phyloP scores from a whole-genome alignment of 2,113 vertebrate genomes.

The Probosciger aterrimus region DNA sequence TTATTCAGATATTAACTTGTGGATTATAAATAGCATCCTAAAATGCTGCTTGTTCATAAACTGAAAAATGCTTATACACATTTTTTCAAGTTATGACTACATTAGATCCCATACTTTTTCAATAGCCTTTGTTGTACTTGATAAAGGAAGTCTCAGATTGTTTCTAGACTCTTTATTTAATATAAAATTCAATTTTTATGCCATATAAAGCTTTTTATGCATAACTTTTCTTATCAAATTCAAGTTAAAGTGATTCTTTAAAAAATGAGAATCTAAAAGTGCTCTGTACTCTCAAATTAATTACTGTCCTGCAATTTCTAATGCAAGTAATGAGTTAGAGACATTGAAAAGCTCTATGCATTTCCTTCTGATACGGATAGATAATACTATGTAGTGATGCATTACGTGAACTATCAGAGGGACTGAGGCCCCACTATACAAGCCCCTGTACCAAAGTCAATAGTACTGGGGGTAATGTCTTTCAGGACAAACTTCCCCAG shows the following conservation, averaged over 20 bases:
- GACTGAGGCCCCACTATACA: neutral
- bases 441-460: neutral
- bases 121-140: neutral
- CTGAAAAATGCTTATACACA: neutral
- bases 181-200: accelerated
- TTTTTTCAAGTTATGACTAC: neutral
- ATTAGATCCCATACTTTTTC: neutral
- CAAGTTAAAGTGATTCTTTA: neutral
- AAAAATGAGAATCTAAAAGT: neutral
- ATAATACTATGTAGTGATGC: neutral
- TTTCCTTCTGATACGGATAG: neutral
- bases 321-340: neutral
- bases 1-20: neutral
- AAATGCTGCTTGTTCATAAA: neutral
- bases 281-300: neutral
- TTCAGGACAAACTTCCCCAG: neutral
- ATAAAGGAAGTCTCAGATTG: neutral
- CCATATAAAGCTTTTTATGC: neutral
- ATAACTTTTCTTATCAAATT: neutral
- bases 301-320: neutral
- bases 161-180: neutral
- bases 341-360: neutral
- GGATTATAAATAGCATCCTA: neutral
- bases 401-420: neutral
- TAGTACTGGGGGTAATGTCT: neutral